Base-by-base conservation (phyloP, 2,797 vertebrate species). In the Myiotriccus ornatus region DNA sequence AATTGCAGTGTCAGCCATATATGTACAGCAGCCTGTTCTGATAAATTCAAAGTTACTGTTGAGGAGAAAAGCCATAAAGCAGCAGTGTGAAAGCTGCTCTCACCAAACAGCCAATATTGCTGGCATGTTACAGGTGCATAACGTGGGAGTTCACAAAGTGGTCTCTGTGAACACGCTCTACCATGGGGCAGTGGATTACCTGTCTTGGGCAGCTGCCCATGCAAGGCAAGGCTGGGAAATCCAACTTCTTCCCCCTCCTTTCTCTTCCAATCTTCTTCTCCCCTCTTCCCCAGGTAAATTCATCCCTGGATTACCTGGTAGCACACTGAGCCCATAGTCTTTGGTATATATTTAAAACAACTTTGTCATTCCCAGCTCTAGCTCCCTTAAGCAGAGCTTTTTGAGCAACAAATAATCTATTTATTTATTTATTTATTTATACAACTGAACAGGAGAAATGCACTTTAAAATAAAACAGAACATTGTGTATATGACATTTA, bases 1-100 rank as follows among this genome's bases (percentile, higher is more conserved):
- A 94, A 92, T 93, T 95, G 59, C 74, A 64, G 35, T 67, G 59
- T 94, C 89, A 91, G 85, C 65, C 83, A 76, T 91, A 64, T 84
- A 86, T 37, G 85, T 82, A 63, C 60, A 94, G 86, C 79, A 95
- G 63, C n/a, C 49, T 86, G 44, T 74, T 91, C 79, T 88, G 91
- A 87, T 77, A 88, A 94, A 93, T 79, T 88, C 87, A 74, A 39
- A 95, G 59, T 77, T 92, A 60, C 67, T 82, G 80, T 73, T 88
- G 83, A 95, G 83, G 59, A 27, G 47, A 21, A 84, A 90, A 92
- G 44, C 39, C 76, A 75, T 83, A 91, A 94, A 92, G 27, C 39
- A 87, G 30, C 47, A n/a, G 34, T 14, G n/a, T 49, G 21, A 84
- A 91, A 69, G n/a, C 76, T 89, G 37, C 41, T 81, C 39, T 88